These are phyloP conservation scores for Thaumatotibia leucotreta DNA, from an alignment of 1,140 invertebrate species.

Conservation along the genomic window DNA sequence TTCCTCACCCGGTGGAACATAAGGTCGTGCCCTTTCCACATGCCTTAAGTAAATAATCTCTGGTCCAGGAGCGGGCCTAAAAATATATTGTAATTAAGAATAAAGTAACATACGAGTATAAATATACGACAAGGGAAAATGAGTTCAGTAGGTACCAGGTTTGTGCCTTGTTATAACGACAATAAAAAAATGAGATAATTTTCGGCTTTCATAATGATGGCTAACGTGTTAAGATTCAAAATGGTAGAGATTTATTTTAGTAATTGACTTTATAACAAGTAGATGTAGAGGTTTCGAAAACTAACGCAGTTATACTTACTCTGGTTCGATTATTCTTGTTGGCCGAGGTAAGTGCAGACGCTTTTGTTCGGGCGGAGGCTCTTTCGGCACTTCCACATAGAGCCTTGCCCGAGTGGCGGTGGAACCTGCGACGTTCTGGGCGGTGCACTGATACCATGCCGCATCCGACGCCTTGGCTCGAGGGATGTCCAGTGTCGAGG, in stretches of 20 bases:
- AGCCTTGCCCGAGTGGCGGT: conserved; percentile 95
- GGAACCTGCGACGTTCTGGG: conserved; percentile 96
- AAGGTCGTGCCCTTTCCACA: conserved; percentile 90
- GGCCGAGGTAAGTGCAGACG: conserved; percentile 92
- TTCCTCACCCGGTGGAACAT: conserved; percentile 86
- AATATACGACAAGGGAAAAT: conserved; percentile 15
- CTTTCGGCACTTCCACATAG: conserved; percentile 89
- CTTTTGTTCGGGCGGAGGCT: conserved; percentile 87
- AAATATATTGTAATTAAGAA: conserved; percentile 34
- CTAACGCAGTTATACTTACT: conserved; percentile 79
- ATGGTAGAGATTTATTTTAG: no score
- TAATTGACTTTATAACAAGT: no score
- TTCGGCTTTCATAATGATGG: no score
- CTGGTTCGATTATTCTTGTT: conserved; percentile 94
- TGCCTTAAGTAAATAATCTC: conserved; percentile 95
- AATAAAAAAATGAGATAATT: no score
- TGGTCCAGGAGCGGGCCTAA: conserved; percentile 89
- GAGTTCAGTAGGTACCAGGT: no score
- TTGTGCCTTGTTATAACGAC: no score
- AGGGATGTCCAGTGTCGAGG: conserved; percentile 92
- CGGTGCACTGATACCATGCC: conserved; percentile 98
- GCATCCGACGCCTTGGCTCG: conserved; percentile 89
- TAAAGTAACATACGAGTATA: no score
- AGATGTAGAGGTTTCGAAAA: no score
- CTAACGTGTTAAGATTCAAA: no score